phyloP scores from a whole-genome alignment of 2,113 vertebrate species.

The Salvelinus alpinus region DNA sequence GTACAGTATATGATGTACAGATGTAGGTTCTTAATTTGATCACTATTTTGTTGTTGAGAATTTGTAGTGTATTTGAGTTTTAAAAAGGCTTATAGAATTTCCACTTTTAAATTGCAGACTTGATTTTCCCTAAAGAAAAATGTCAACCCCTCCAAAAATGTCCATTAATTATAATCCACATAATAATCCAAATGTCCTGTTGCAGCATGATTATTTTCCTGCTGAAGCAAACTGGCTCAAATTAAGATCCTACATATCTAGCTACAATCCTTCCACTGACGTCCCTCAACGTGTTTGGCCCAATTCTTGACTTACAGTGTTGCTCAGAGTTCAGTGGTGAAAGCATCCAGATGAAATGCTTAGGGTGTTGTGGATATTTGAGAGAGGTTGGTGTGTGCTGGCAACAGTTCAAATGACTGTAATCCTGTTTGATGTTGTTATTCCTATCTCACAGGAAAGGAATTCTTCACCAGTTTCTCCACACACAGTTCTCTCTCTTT shows the following conservation, averaged over 20 bases:
- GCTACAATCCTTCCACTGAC: slow-evolving; percentile 9
- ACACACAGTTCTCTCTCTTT: slow-evolving; percentile 3
- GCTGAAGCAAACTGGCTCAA: too few relatives aligned
- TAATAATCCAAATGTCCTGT: neutral
- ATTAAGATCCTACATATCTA: too few relatives aligned
- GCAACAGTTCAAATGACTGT: neutral
- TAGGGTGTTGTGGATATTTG: neutral
- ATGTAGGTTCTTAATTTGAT: too few relatives aligned
- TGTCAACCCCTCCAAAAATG: too few relatives aligned
- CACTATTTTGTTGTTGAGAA: too few relatives aligned
- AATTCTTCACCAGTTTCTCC: neutral
- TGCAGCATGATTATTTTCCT: too few relatives aligned
- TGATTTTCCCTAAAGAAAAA: too few relatives aligned
- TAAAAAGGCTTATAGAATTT: too few relatives aligned
- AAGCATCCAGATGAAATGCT: neutral
- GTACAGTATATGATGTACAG: neutral
- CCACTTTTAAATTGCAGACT: too few relatives aligned
- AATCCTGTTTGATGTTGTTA: slow-evolving; percentile 2
- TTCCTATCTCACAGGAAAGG: neutral
- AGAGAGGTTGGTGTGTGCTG: neutral
- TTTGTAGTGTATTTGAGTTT: too few relatives aligned
- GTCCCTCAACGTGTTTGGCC: neutral
- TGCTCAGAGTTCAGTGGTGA: neutral
- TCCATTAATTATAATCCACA: neutral
- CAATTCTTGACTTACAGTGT: neutral